phyloP scores from a whole-genome alignment of 2,797 vertebrate species.

The Microtus californicus region DNA sequence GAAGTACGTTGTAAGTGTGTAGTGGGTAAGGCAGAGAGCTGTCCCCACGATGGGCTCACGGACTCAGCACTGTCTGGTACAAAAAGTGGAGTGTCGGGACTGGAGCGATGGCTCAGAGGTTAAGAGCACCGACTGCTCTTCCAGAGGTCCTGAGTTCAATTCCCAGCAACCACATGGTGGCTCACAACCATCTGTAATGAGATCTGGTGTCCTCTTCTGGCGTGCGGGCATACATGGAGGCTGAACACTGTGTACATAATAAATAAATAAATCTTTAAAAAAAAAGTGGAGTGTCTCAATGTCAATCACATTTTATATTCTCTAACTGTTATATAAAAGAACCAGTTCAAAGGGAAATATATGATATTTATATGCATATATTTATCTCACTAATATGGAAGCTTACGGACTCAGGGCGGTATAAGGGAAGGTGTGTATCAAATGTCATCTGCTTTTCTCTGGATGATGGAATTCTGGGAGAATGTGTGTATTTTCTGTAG shows the following conservation, averaged over 20 bases:
- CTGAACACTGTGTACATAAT: too few relatives aligned
- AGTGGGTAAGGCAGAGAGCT: neutral
- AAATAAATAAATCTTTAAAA: too few relatives aligned
- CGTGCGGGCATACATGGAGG: too few relatives aligned
- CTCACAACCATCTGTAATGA: too few relatives aligned
- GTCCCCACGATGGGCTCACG: neutral
- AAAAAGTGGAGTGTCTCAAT: neutral
- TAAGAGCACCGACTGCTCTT: too few relatives aligned
- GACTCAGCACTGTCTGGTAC: neutral
- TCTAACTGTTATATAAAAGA: neutral
- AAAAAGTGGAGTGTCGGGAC: neutral
- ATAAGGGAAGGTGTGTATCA: neutral
- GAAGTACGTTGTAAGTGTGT: neutral
- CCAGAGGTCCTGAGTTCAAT: too few relatives aligned
- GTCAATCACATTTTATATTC: neutral
- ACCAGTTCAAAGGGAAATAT: constrained; percentile 1
- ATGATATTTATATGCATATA: too few relatives aligned
- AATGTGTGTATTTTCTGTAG: neutral
- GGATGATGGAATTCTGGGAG: neutral
- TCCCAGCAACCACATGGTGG: too few relatives aligned
- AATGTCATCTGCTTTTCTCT: neutral
- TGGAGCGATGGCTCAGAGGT: too few relatives aligned
- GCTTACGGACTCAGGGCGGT: neutral
- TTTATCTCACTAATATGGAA: neutral
- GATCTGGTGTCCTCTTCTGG: too few relatives aligned